Evolutionary conservation across 2,797 vertebrate species (phyloP), one percentile per base, ranked within the genome.

Genomic region (Enteromius fasciolatus): DNA sequence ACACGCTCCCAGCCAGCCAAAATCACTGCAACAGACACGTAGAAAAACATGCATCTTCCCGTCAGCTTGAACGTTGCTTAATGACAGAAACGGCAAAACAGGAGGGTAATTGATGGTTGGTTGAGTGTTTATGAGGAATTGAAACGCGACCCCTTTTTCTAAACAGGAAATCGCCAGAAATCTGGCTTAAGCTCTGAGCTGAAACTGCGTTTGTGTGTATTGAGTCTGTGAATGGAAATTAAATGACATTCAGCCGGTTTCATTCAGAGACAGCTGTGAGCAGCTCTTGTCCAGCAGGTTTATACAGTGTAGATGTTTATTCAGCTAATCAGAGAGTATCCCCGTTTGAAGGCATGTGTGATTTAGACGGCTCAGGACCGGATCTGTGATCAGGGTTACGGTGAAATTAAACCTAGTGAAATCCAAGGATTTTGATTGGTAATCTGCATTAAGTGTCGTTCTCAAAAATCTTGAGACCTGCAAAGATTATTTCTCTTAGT

Each of bases 131-230:
- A 87, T 82, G 86, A 90, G 83, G 69, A 85, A 50, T 18, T 89
- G 89, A 89, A 91, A 92, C 84, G 84, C 46, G 64, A 90, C 73
- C 69, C 83, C 69, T 66, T 89, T 90, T 84, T 83, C 88, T 79
- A 85, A 90, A 89, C 87, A 90, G 87, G 87, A 91, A 89, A 88
- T 67, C 50, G 86, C 66, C 61, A 4, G 76, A 81, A 33, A 80
- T 89, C 79, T 86, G 67, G 52, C 52, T 78, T 41, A 48, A 69
- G 57, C 20, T 18, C 4, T 64, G 23, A 36, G 52, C 44, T 85
- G 75, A 70, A 48, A 54, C 64, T 31, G 67, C 44, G 46, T 67
- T 8, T 78, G 61, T 25, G 64, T 54, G 33, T 72, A 68, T 48
- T 52, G 61, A 64, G 15, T 76, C 48, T 54, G 5, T 39, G 54